Conservation (phyloP, 2,113 vertebrate species). For the Sterrhoptilus dennistouni region DNA sequence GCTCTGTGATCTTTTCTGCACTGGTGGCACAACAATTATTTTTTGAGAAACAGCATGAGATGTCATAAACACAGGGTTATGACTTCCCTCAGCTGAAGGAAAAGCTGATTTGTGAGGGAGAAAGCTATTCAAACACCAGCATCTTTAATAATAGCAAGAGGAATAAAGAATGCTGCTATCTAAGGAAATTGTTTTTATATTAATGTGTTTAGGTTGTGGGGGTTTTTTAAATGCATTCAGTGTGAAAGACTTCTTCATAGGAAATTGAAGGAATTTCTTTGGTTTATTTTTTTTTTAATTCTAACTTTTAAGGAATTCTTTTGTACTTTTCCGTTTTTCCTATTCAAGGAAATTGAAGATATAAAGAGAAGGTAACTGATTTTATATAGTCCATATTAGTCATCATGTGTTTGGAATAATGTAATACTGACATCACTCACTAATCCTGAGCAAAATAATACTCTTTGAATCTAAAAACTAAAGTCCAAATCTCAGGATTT, state of each 20-base stretch:
- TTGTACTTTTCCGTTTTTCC: background rate
- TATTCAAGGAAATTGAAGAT: background rate
- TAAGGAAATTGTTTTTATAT: slow-evolving; percentile 56
- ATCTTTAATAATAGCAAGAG: slow-evolving; percentile 51
- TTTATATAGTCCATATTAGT: background rate
- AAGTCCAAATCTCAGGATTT: background rate
- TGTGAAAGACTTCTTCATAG: background rate
- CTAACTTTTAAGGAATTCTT: background rate
- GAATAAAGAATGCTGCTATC: slow-evolving; percentile 33
- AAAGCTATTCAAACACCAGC: slow-evolving; percentile 13
- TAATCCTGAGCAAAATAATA: background rate
- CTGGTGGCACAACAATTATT: slow-evolving; percentile 29
- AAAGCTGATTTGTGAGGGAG: slow-evolving; percentile 24
- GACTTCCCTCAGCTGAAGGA: slow-evolving; percentile 25
- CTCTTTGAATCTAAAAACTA: background rate
- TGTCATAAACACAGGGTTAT: slow-evolving; percentile 26
- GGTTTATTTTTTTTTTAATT: background rate
- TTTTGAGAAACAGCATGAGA: slow-evolving; percentile 42
- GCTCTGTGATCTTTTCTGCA: background rate
- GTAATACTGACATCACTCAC: background rate
- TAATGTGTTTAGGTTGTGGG: background rate
- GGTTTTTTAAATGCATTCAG: background rate
- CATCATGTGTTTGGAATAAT: background rate
- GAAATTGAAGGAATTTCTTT: background rate
- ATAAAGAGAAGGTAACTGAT: background rate